Percentiles rank a stretch among this genome's conserved stretches.
phyloP scores from a whole-genome alignment of 2,797 vertebrate genomes.

The Pantherophis alleghaniensis region DNA sequence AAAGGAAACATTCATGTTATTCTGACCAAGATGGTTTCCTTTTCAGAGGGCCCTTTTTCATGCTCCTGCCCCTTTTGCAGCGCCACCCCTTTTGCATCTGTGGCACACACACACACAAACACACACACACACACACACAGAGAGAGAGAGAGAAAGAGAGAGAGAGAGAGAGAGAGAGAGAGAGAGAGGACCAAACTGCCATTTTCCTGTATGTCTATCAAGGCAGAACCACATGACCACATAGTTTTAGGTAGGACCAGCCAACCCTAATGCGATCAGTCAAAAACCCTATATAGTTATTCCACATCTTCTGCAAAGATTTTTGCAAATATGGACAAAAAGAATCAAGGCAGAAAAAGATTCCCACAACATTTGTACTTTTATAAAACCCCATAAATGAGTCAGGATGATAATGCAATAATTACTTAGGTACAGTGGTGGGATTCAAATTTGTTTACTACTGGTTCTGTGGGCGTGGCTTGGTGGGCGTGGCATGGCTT shows the following conservation, averaged over 20 bases:
- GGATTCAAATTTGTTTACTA: too few relatives aligned
- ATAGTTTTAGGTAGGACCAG: neutral
- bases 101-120: neutral
- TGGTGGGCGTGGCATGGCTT: too few relatives aligned
- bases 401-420: neutral
- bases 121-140: neutral
- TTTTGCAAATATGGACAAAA: neutral
- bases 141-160: neutral
- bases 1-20: slow-evolving; percentile 8
- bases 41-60: slow-evolving; percentile 7
- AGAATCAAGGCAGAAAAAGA: neutral
- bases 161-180: too few relatives aligned
- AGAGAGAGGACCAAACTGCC: neutral
- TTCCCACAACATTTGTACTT: neutral
- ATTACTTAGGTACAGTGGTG: neutral
- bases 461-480: too few relatives aligned
- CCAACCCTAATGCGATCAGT: neutral
- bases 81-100: neutral
- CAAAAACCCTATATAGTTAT: neutral
- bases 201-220: neutral
- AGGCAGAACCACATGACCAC: neutral
- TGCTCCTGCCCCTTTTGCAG: neutral
- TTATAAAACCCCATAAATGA: neutral
- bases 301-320: neutral
- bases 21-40: neutral